phyloP scores from a whole-genome alignment of 2,797 vertebrate genomes.

The Lagodon rhomboides region DNA sequence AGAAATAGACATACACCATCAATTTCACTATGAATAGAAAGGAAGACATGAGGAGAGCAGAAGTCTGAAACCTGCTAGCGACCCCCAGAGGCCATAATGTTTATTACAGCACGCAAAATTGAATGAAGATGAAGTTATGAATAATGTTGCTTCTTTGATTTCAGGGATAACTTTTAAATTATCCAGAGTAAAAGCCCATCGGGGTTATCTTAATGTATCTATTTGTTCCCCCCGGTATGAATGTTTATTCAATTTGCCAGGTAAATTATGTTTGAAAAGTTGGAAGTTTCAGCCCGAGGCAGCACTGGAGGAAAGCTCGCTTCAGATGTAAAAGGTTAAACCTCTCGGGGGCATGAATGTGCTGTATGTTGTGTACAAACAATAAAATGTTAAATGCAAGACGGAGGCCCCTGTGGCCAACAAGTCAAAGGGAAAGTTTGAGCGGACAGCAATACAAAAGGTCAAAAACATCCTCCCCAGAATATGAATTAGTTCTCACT shows the following conservation, averaged over 20 bases:
- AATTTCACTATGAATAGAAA: constrained; percentile 1
- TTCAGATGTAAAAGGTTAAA: neutral
- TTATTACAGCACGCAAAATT: neutral
- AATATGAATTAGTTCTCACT: too few species aligned
- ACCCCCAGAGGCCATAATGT: constrained; percentile 21
- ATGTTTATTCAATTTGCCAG: too few species aligned
- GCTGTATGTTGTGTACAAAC: neutral
- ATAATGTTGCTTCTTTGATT: neutral
- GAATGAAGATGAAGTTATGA: neutral
- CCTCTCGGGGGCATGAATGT: neutral
- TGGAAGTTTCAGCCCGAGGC: neutral
- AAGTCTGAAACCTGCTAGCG: constrained; percentile 5
- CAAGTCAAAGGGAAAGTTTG: neutral
- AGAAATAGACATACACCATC: constrained; percentile 1
- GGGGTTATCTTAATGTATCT: too few species aligned
- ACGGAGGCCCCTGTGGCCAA: too few species aligned
- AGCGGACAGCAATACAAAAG: too few species aligned
- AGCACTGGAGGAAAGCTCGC: neutral
- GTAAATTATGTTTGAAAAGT: neutral
- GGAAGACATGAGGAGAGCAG: neutral
- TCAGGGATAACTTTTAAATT: too few species aligned
- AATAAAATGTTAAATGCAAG: neutral
- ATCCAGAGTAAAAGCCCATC: too few species aligned
- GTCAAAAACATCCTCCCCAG: neutral
- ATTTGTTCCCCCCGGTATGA: too few species aligned